Evolutionary conservation across 2,113 vertebrate species (phyloP).

Genomic region (Girardinichthys multiradiatus): DNA sequence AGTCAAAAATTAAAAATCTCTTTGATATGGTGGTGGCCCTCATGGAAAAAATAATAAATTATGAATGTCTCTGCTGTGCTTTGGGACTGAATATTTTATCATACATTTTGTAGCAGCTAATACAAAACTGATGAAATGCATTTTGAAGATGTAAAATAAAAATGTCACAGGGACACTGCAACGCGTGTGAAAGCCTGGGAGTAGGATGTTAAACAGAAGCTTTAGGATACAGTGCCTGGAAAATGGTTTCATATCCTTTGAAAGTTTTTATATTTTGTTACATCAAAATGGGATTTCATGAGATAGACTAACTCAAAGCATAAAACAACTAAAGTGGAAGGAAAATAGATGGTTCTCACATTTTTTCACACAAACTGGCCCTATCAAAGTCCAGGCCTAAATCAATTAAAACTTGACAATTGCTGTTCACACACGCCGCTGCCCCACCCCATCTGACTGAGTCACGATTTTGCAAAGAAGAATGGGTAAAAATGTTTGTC

Average conservation of each 20-base stretch:
- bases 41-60: conserved; percentile 26
- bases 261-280: background rate
- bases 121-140: conserved; percentile 9
- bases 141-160: background rate
- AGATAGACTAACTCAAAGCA: background rate
- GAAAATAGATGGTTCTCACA: no score
- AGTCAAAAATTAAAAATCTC: conserved; percentile 36
- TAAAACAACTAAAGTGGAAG: background rate
- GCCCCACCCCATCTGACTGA: no score
- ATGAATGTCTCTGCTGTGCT: conserved; percentile 32
- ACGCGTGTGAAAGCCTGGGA: background rate
- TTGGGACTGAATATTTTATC: conserved; percentile 42
- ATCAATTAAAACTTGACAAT: no score
- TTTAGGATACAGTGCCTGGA: background rate
- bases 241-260: background rate
- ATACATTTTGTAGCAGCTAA: conserved; percentile 23
- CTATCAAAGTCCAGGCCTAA: no score
- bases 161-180: background rate
- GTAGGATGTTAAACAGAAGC: background rate
- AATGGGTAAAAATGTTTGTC: no score
- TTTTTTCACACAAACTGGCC: no score
- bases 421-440: no score
- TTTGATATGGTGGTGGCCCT: conserved; percentile 26
- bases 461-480: no score
- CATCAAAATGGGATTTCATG: background rate